A percentile compares a stretch with the other conserved stretches of the same genome.
Conservation (phyloP, 2,797 vertebrate genomes). For the Lates japonicus region DNA sequence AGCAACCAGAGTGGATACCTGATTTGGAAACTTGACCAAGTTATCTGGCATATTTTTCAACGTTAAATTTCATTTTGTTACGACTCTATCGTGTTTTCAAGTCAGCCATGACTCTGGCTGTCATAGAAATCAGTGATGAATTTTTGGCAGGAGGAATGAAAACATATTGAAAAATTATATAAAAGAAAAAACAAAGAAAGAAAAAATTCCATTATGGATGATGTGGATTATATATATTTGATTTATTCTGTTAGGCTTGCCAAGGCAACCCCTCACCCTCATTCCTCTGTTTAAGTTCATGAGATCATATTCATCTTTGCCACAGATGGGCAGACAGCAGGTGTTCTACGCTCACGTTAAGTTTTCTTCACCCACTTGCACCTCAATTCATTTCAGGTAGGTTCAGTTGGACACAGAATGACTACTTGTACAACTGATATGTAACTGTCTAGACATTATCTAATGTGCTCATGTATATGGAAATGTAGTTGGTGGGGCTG, state of each 20-base stretch:
- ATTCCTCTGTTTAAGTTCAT: slow-evolving; percentile 90
- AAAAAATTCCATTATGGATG: not conserved
- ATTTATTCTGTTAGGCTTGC: slow-evolving; percentile 80
- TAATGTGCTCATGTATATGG: not conserved
- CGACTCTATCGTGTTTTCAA: not conserved
- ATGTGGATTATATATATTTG: slow-evolving; percentile 20
- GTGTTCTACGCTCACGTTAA: slow-evolving; percentile 87
- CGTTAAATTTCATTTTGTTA: not conserved
- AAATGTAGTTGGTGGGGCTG: not conserved
- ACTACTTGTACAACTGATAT: not conserved
- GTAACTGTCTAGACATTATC: not conserved
- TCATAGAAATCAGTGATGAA: not conserved
- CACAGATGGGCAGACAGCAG: slow-evolving; percentile 88
- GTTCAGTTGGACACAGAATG: not conserved
- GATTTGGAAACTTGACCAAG: slow-evolving; percentile 88
- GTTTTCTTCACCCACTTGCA: slow-evolving; percentile 90
- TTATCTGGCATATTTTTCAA: not conserved
- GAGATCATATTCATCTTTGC: slow-evolving; percentile 90
- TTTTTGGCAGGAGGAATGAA: not conserved
- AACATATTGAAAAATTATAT: not conserved
- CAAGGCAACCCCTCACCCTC: slow-evolving; percentile 89
- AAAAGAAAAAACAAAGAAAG: not conserved
- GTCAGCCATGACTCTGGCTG: not conserved
- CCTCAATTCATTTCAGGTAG: slow-evolving; percentile 90
- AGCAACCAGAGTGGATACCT: slow-evolving; percentile 87